phyloP scores from a whole-genome alignment of 53 echinoderm and acorn worm species.

The Holothuria leucospilota region DNA sequence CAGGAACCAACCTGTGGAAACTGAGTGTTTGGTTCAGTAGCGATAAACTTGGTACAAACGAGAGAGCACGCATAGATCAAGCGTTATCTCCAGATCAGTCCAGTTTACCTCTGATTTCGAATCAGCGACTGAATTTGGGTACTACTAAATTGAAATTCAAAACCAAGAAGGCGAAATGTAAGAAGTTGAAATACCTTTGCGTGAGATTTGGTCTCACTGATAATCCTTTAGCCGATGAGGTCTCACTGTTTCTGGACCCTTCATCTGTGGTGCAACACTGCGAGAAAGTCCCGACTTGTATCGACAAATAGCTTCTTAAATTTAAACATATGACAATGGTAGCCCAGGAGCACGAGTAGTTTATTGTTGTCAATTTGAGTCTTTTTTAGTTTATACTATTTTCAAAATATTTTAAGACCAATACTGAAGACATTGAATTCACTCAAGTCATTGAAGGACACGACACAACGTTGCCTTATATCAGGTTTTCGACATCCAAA shows the following conservation, averaged over 20 bases:
- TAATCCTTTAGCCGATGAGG: background rate
- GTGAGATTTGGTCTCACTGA: slow-evolving; percentile 3
- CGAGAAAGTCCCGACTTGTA: background rate
- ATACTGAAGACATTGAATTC: too few species aligned
- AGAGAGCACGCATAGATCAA: background rate
- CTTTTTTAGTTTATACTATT: too few species aligned
- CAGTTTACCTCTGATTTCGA: background rate
- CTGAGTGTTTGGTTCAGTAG: slow-evolving; percentile 4
- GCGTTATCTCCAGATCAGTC: background rate
- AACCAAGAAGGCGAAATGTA: slow-evolving; percentile 33
- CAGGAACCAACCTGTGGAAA: slow-evolving; percentile 24
- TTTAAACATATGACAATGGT: too few species aligned
- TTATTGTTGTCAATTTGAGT: too few species aligned
- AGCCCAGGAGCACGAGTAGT: too few species aligned
- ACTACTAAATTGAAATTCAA: slow-evolving; percentile 7
- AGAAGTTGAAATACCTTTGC: slow-evolving; percentile 3
- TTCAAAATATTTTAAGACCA: too few species aligned
- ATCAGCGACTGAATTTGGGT: background rate
- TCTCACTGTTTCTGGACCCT: background rate
- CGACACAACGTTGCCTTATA: too few species aligned
- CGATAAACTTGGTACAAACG: background rate
- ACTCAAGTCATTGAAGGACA: too few species aligned
- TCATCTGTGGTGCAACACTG: background rate
- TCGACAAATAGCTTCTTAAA: too few species aligned
- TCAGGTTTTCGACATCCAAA: too few species aligned